A percentile compares a stretch with the other conserved stretches of the same genome.
phyloP scores from a whole-genome alignment of 2,113 vertebrate genomes.

The Jaculus jaculus region DNA sequence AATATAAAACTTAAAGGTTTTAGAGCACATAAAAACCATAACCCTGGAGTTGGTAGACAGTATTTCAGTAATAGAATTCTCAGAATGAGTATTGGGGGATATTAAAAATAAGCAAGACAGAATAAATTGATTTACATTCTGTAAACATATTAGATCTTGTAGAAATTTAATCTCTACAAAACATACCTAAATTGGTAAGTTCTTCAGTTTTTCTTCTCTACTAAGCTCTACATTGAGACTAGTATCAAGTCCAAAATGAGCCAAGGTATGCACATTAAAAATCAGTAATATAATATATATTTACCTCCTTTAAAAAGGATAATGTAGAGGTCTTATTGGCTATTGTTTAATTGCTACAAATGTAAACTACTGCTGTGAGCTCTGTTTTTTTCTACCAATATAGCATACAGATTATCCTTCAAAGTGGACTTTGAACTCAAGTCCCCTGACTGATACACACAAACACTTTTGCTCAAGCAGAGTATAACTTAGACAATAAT shows the following conservation, averaged over 20 bases:
- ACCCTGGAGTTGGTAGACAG: background rate
- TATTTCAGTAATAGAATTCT: background rate
- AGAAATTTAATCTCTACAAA: conserved; percentile 29
- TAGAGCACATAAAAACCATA: background rate
- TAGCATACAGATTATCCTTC: background rate
- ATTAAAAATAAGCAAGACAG: conserved; percentile 30
- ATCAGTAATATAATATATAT: background rate
- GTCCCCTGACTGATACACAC: background rate
- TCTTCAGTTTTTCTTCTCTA: background rate
- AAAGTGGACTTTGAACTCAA: conserved; percentile 13
- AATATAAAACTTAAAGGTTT: background rate
- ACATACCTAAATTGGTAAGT: background rate
- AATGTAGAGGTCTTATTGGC: background rate
- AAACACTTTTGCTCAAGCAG: background rate
- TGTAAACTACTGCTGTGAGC: conserved; percentile 10
- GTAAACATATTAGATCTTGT: background rate
- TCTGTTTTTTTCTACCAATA: background rate
- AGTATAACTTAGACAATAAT: background rate
- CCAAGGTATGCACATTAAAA: background rate
- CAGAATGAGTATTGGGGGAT: background rate
- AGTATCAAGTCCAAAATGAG: conserved; percentile 5
- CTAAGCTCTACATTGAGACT: background rate
- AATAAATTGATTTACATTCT: background rate
- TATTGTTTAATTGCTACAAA: background rate
- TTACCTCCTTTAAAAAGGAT: background rate